phyloP scores from a whole-genome alignment of 2,797 vertebrate species.

The Pelobates cultripes region DNA sequence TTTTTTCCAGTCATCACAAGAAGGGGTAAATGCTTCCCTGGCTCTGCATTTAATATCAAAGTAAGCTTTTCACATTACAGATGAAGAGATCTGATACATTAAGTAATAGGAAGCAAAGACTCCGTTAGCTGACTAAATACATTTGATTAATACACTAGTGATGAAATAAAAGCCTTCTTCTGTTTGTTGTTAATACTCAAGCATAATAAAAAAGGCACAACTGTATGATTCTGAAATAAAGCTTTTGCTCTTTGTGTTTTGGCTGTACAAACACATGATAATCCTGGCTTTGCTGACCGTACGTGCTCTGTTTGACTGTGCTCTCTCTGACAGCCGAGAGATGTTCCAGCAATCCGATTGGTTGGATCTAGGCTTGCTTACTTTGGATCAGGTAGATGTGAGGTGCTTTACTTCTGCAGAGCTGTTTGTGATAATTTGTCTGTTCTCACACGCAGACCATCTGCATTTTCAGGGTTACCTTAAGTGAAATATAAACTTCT shows the following conservation, averaged over 20 bases:
- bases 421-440: conserved; percentile 7
- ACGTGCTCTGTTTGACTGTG: conserved; percentile 19
- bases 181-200: conserved; percentile 37
- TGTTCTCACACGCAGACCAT: neutral
- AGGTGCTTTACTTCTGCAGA: conserved; percentile 18
- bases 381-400: conserved; percentile 19
- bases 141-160: conserved; percentile 30
- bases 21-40: neutral
- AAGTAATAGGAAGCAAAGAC: conserved; percentile 21
- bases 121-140: conserved; percentile 28
- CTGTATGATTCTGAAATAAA: conserved; percentile 26
- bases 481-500: neutral
- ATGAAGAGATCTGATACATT: conserved; percentile 19
- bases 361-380: conserved; percentile 47
- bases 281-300: conserved; percentile 24
- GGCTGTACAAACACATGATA: conserved; percentile 35
- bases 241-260: conserved; percentile 34
- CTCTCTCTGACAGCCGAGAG: conserved; percentile 1
- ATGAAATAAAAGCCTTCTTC: conserved; percentile 33
- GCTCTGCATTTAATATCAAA: neutral
- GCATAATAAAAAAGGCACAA: conserved; percentile 41
- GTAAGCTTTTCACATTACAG: neutral
- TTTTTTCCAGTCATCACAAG: too few species aligned
- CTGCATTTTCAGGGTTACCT: conserved; percentile 3
- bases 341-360: conserved; percentile 19